Conservation (phyloP, 2,888 invertebrate genomes). For the Biston stratarius region DNA sequence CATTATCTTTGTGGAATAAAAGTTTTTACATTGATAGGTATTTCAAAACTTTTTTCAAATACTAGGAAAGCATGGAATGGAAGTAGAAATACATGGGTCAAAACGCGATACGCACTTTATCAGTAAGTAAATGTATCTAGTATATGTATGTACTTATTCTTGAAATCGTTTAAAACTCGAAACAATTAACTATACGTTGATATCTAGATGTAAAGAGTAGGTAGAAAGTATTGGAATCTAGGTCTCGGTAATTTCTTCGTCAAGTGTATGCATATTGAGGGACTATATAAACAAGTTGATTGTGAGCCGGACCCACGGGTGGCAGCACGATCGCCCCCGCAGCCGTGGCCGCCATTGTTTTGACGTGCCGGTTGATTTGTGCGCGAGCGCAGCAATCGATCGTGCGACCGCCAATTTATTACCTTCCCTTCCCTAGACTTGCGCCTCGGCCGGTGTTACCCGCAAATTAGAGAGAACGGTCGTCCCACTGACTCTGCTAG, state of each 20-base stretch:
- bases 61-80: too few species aligned
- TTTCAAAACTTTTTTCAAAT: too few species aligned
- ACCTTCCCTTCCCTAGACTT: constrained; percentile 72
- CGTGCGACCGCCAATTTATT: constrained; percentile 73
- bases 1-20: too few species aligned
- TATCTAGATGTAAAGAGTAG: too few species aligned
- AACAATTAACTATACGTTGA: too few species aligned
- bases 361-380: constrained; percentile 80
- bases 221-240: too few species aligned
- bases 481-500: constrained; percentile 62
- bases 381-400: constrained; percentile 76
- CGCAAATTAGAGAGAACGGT: constrained; percentile 71
- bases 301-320: constrained; percentile 69
- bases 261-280: constrained; percentile 30
- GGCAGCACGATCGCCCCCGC: constrained; percentile 77
- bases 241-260: constrained; percentile 45
- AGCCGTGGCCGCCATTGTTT: constrained; percentile 74
- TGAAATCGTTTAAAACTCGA: too few species aligned
- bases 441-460: constrained; percentile 60
- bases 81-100: too few species aligned
- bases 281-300: constrained; percentile 49
- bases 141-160: too few species aligned
- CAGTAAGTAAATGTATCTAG: too few species aligned
- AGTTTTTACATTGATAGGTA: too few species aligned
- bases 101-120: too few species aligned